Evolutionary conservation across 1,140 invertebrate species (phyloP), one percentile per base, ranked within the genome.

Genomic region (Coelopa frigida): DNA sequence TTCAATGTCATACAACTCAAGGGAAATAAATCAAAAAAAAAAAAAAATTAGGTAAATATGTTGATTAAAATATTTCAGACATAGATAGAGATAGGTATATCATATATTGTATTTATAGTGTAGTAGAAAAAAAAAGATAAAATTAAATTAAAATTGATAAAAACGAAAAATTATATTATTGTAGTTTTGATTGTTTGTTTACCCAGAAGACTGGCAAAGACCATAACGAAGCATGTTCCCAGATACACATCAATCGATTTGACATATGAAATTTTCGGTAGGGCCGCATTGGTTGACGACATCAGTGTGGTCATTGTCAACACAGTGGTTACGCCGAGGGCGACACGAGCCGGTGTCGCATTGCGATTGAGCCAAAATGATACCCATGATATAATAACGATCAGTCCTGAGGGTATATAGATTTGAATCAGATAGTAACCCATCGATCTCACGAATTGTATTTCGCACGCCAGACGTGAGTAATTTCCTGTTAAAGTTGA

Each of bases 391-490:
- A 98, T 96, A 73, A 96, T 94, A 72, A 98, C 94, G 75, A 98
- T 98, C 69, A 98, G 83, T 70, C 91, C 89, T 69, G 93, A 95
- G 57, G 94, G 94, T 75, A 98, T 95, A 79, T 98, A 98, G 72
- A 98, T 98, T 78, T 98, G 95, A 76, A 98, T 98, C 61, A 98
- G 78, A 78, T 98, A 98, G 81, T 98, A 98, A 61, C 94, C 94
- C 87, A 98, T 94, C 60, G 91, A 95, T 52, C 94, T 84, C 49
- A 93, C 91, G 75, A 98, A 94, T 74, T 95, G 91, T 71, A 98
- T 94, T 78, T 96, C 90, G 75, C 91, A 94, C 49, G 92, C 89
- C 78, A 98, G 77, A 63, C 94, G 83, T 59, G 94, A 97, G 75
- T 98, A 98, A 77, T 98, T 96, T 78, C 94, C 94, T 96, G 76